Conservation (phyloP, 2,888 invertebrate genomes). For the Halictus ligatus region DNA sequence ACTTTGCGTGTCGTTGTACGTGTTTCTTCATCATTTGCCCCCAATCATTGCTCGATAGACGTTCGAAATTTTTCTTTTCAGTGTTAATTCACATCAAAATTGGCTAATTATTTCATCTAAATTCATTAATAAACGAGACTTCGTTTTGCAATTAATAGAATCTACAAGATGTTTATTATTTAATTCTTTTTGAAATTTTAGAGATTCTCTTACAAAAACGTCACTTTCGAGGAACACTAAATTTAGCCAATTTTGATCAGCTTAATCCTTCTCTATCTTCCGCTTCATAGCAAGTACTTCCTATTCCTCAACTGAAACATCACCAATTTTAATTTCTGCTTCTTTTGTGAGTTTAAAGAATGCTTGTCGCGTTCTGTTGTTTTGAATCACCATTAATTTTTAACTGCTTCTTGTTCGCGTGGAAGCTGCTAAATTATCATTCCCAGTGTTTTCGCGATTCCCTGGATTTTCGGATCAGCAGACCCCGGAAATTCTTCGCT, state of each 20-base stretch:
- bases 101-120: not conserved
- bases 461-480: not conserved
- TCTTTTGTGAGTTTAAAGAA: not conserved
- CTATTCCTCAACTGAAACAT: not conserved
- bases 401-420: not conserved
- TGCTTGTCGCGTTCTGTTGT: not conserved
- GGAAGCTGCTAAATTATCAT: not conserved
- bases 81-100: slow-evolving; percentile 3
- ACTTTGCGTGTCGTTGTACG: slow-evolving; percentile 22
- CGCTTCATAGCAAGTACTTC: not conserved
- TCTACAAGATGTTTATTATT: not conserved
- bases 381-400: not conserved
- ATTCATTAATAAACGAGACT: not conserved
- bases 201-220: not conserved
- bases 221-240: not conserved
- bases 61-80: slow-evolving; percentile 22
- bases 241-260: slow-evolving; percentile 30
- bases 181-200: not conserved
- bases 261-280: not conserved
- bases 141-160: not conserved
- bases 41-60: not conserved
- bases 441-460: not conserved
- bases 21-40: not conserved
- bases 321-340: not conserved
- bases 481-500: too few relatives aligned